Base-by-base conservation (phyloP, 2,797 vertebrate genomes). In the Sebastes jordani region DNA sequence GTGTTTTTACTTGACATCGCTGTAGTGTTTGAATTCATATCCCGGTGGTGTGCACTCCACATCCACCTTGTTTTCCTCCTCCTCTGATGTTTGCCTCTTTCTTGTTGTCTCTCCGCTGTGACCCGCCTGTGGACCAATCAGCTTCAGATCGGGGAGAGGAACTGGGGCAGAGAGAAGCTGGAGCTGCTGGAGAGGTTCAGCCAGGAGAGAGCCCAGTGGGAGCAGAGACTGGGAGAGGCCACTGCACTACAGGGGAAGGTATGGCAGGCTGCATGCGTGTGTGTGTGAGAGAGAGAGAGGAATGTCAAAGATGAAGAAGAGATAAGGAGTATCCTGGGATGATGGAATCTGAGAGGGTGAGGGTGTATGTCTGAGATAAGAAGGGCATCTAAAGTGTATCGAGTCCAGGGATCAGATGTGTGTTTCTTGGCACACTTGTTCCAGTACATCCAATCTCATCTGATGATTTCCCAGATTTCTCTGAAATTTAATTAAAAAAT, bases 111-210 rank as follows among this genome's bases (percentile, higher is more conserved):
- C 36, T 54, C 20, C 9, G 7, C 56, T 71, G 59, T 71, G 69
- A 70, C 74, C 11, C 1, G 52, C 68, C 55, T 32, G 36, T 11
- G 16, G 49, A 74, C 73, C 81, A 68, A 83, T 91, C 97, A 99
- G 95, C 95, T 99, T 74, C 98, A 99, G 95, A 96, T 98, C 76
- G 97, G 96, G 0, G 97, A 99, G 95, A 97, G 96, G 92, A 99
- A 98, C 96, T 99, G 98, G 98, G 95, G 96, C 90, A 96, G 97
- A 71, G 98, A 99, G 93, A 99, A 98, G 90, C 92, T 98, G 90
- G 98, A 99, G 91, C 95, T 99, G 86, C 92, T 99, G 89, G 96
- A 97, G 76, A 95, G 95, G 82, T 97, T 99, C 84, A 96, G 97
- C 92, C 96, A 96, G 77, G 98, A 99, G 91, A 97, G 97, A 90